Evolutionary conservation across 2,113 vertebrate genomes (phyloP), one percentile per base, ranked within the genome.

Genomic region (Phainopepla nitens): DNA sequence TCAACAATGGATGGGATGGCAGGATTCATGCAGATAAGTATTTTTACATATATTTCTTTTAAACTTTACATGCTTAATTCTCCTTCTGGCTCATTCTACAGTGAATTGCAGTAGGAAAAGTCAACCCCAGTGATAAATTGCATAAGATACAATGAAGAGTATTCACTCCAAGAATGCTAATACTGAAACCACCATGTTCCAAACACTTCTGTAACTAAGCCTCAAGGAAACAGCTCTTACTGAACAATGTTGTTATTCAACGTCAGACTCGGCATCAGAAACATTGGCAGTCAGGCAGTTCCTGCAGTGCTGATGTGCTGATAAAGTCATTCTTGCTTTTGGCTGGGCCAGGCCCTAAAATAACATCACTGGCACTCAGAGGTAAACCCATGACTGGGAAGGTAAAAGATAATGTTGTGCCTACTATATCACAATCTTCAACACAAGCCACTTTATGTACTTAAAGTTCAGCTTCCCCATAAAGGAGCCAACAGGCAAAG

Each of bases 81-180:
- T 89, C 33, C 35, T 93, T 78, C 39, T 86, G 42, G 10, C 18
- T 86, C 57, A 75, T 61, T 82, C 50, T 83, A 44, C 36, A 90
- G 22, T 35, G 35, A 87, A 64, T 10, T 91, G 29, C 62, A 64
- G 58, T 76, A 90, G 49, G 39, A 82, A 79, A 92, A 61, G 58
- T 80, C 68, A 86, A 41, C 68, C 29, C 33, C 20, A 54, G 35
- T 47, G 60, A 91, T 56, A 82, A 91, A 89, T 75, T 91, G 29
- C 28, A 4, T 45, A 50, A 78, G 64, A 62, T 70, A 87, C 56
- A 91, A 87, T 36, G 60, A 94, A 81, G 50, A 81, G 27, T 33
- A 84, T 91, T 96, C 87, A 91, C 60, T 87, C 53, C 50, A 86
- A 72, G 87, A 91, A 70, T 69, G 44, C 51, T 91, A 94, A 41